phyloP scores from a whole-genome alignment of 1,140 invertebrate genomes.

The Matsumurasca onukii region DNA sequence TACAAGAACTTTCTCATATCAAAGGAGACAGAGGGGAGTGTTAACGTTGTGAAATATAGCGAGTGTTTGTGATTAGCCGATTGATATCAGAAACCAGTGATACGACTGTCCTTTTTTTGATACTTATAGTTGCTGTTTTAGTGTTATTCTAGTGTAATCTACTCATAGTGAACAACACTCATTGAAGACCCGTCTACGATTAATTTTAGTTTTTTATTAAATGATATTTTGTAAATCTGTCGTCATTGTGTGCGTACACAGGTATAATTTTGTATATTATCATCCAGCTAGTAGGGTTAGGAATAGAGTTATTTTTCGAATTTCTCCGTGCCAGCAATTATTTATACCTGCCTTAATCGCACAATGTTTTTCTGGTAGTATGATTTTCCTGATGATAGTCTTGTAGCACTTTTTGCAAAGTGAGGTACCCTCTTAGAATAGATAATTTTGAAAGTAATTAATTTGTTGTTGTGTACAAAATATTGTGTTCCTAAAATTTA shows the following conservation, averaged over 20 bases:
- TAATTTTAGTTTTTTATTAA: constrained; percentile 26
- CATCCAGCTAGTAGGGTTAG: constrained; percentile 13
- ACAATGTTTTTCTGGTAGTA: constrained; percentile 8
- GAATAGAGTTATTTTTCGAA: constrained; percentile 25
- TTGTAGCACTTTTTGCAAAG: no score
- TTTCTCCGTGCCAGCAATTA: constrained; percentile 17
- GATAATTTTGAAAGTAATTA: no score
- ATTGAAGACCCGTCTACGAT: neutral
- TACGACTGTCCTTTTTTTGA: constrained; percentile 14
- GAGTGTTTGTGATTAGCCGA: neutral
- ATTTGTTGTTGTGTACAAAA: neutral
- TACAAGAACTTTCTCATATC: constrained; percentile 13
- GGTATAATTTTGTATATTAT: constrained; percentile 24
- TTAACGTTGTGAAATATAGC: no score
- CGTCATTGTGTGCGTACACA: constrained; percentile 11
- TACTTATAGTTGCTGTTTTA: constrained; percentile 25
- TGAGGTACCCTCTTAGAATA: no score
- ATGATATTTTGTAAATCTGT: constrained; percentile 26
- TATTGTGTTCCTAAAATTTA: neutral
- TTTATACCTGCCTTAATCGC: constrained; percentile 15
- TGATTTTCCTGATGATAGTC: no score
- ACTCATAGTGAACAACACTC: neutral
- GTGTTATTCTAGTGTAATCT: constrained; percentile 22
- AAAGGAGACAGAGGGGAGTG: no score
- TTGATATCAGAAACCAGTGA: constrained; percentile 15